Base-by-base conservation (phyloP, 2,113 vertebrate genomes). In the Eira barbara region DNA sequence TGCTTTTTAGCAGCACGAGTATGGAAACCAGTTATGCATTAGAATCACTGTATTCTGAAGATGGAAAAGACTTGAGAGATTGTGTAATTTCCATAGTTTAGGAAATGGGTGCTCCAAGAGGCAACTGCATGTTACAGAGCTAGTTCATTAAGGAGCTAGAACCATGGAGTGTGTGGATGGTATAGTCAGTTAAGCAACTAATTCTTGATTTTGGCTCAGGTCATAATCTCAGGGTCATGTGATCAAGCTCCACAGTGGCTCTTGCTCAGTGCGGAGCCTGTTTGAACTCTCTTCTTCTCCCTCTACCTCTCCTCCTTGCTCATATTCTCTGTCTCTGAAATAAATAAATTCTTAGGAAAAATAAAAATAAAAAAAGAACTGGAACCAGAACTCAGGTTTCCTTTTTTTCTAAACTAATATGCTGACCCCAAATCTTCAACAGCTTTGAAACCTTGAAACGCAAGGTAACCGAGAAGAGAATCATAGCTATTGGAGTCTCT, bases 251-350 rank as follows among this genome's bases (percentile, higher is more conserved):
- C 67, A 69, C 4, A 4, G n/a, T 4, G 4, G 67, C 67, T 69
- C 2, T 3, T 36, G 34, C 18, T 36, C 18, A 21, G 18, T 18
- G 4, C 6, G 1, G 17, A 20, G 34, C n/a, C 67, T 4, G 8
- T 34, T 20, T n/a, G 8, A 20, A n/a, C 1, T n/a, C 34, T 69
- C 34, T 36, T 7, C 67, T n/a, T 67, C 65, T 69, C 67, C 18
- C 7, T 69, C 67, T 69, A 34, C 34, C 67, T 18, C 67, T 69
- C 67, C 67, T 69, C 34, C n/a, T n/a, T 8, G 8, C 8, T 69
- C 34, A 36, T 17, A 4, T 20, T 69, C 34, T 69, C 67, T 69
- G 67, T 21, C 34, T 36, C 34, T 69, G 36, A 69, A 69, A 69
- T 69, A 69, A 69, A 69, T 20, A 69, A n/a, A n/a, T 69, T 69